Evolutionary conservation across 2,888 invertebrate genomes (phyloP), one percentile per base, ranked within the genome.

Genomic region (Noctua fimbriata): DNA sequence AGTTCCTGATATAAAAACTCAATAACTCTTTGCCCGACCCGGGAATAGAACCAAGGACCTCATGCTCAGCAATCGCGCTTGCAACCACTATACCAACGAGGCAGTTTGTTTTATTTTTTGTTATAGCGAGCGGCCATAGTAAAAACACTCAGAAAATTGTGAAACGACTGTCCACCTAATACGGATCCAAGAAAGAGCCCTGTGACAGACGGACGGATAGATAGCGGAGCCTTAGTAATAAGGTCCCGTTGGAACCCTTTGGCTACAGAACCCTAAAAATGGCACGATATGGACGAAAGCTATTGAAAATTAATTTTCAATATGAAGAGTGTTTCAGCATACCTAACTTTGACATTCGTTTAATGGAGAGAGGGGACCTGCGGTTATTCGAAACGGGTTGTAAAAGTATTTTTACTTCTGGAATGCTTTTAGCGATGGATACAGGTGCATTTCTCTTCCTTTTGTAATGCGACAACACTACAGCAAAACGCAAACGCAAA

Each of bases 231-330:
- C 60, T 32, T 18, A 63, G 28, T 28, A 14, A 44, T 47, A 47
- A 2, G 16, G 14, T 32, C 18, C 16, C 16, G 28, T 67, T 16
- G 16, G 1, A 24, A 66, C 3, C 66, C n/a, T 41, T 41, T 44
- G n/a, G 1, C 3, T 44, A 44, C n/a, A 16, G n/a, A 36, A 67
- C 67, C n/a, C 67, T 44, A 18, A 16, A 67, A n/a, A 1, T 70
- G 72, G 60, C 72, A 44, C 41, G 47, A 52, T 69, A 65, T 36
- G 69, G 47, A 24, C 72, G 47, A 28, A 47, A 65, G 69, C 55
- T 67, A 58, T 77, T 67, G 66, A 73, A 75, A 84, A 87, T 80
- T 84, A 87, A 80, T 87, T 77, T 86, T 58, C 86, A 84, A 84
- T 84, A 86, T 75, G 60, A 65, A 69, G 78, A 86, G 78, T 86